phyloP scores from a whole-genome alignment of 2,888 invertebrate species.

The Drosophila setosimentum region DNA sequence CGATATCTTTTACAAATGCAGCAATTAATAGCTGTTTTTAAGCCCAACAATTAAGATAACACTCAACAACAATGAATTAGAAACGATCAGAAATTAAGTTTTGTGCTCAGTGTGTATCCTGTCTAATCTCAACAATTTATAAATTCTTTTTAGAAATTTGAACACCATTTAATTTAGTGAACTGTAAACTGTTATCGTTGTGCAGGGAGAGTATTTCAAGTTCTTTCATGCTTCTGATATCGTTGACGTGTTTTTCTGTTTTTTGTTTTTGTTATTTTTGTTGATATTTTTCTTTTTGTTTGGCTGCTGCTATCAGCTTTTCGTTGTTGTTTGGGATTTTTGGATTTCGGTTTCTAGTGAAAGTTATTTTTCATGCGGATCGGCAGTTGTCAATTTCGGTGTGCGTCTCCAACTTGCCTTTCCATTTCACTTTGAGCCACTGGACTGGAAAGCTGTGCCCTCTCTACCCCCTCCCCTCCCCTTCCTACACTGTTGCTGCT shows the following conservation, averaged over 20 bases:
- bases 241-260: not conserved
- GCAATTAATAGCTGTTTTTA: not conserved
- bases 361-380: conserved; percentile 71
- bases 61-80: not conserved
- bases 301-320: conserved; percentile 52
- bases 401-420: conserved; percentile 47
- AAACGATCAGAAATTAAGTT: not conserved
- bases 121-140: not conserved
- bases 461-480: not conserved
- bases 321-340: conserved; percentile 30
- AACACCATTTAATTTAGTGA: not conserved
- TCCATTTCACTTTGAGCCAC: conserved; percentile 63
- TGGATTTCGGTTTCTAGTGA: conserved; percentile 74
- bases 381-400: conserved; percentile 65
- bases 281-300: conserved; percentile 10
- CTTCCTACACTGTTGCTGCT: not conserved
- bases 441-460: conserved; percentile 60
- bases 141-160: not conserved
- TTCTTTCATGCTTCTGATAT: not conserved
- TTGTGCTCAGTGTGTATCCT: not conserved
- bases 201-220: not conserved
- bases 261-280: not conserved
- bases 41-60: not conserved
- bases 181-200: not conserved
- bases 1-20: not conserved